Conservation (phyloP, 2,797 vertebrate species). For the Pangasius djambal region DNA sequence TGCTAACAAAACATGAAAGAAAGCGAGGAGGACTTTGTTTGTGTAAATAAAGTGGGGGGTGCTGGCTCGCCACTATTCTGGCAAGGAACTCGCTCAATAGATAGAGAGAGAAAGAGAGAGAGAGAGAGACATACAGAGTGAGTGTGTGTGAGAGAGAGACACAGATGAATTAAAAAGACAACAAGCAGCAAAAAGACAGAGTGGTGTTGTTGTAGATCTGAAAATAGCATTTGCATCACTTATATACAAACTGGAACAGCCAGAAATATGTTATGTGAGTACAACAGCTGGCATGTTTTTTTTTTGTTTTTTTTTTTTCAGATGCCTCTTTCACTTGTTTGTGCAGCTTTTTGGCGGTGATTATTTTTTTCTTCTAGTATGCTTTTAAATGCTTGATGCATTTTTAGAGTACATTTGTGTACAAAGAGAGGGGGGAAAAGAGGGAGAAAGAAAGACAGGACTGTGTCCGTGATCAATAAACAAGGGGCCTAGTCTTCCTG, state of each 20-base stretch:
- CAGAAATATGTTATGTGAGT: conserved; percentile 10
- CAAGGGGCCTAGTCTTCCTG: conserved; percentile 66
- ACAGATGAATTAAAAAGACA: conserved; percentile 52
- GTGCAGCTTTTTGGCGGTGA: background rate
- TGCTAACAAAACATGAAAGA: conserved; percentile 99
- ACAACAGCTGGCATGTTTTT: background rate
- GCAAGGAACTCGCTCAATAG: conserved; percentile 60
- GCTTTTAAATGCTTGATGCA: conserved; percentile 52
- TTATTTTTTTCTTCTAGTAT: background rate
- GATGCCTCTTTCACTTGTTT: background rate
- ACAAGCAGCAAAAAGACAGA: conserved; percentile 35
- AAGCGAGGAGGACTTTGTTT: conserved; percentile 98
- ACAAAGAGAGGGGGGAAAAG: conserved; percentile 50
- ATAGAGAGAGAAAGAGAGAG: conserved; percentile 28
- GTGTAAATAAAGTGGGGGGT: conserved; percentile 99
- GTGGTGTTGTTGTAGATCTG: conserved; percentile 13
- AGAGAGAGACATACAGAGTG: conserved; percentile 13
- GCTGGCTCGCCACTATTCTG: conserved; percentile 76
- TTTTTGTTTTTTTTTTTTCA: background rate
- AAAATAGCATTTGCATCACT: background rate
- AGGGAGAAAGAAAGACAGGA: conserved; percentile 47
- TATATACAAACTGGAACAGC: conserved; percentile 14
- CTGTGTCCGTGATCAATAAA: conserved; percentile 60
- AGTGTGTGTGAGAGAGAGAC: conserved; percentile 22
- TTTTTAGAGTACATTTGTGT: conserved; percentile 61